Percentiles rank a stretch among this genome's conserved stretches.
These are phyloP conservation scores for Xiphophorus birchmanni DNA, from an alignment of 2,797 vertebrate species.

Conservation along the genomic window DNA sequence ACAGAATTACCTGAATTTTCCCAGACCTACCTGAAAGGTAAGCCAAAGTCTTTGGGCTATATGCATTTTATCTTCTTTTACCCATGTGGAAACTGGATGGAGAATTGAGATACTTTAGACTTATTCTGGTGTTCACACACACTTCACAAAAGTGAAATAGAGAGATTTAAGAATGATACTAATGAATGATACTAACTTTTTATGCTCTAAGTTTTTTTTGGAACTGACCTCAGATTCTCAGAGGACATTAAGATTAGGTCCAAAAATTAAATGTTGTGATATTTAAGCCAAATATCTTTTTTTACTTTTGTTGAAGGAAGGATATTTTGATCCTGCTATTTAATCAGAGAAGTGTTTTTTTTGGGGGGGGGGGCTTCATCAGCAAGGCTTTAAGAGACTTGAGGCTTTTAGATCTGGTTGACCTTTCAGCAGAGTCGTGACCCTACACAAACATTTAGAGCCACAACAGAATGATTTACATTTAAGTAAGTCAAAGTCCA, in stretches of 20 bases:
- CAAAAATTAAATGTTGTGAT: not conserved
- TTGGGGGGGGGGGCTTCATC: too few species aligned
- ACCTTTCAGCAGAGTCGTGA: too few species aligned
- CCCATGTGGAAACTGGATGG: slow-evolving; percentile 29
- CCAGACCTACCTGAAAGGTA: slow-evolving; percentile 52
- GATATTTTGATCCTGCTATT: not conserved
- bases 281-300: not conserved
- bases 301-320: not conserved
- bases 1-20: slow-evolving; percentile 62
- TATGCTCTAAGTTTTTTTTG: not conserved
- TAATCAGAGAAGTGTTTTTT: not conserved
- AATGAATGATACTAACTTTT: slow-evolving; percentile 13
- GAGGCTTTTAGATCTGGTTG: too few species aligned
- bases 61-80: slow-evolving; percentile 57
- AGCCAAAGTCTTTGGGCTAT: slow-evolving; percentile 46
- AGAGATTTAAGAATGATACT: slow-evolving; percentile 37
- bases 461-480: too few species aligned
- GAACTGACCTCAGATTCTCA: not conserved
- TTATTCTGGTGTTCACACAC: slow-evolving; percentile 35
- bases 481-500: too few species aligned
- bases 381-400: too few species aligned
- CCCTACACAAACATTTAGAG: too few species aligned
- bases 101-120: slow-evolving; percentile 23
- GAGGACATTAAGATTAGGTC: not conserved
- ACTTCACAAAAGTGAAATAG: slow-evolving; percentile 33